These are phyloP conservation scores for Bathynomus jamesi DNA, from an alignment of 1,140 invertebrate genomes.

Conservation along the genomic window DNA sequence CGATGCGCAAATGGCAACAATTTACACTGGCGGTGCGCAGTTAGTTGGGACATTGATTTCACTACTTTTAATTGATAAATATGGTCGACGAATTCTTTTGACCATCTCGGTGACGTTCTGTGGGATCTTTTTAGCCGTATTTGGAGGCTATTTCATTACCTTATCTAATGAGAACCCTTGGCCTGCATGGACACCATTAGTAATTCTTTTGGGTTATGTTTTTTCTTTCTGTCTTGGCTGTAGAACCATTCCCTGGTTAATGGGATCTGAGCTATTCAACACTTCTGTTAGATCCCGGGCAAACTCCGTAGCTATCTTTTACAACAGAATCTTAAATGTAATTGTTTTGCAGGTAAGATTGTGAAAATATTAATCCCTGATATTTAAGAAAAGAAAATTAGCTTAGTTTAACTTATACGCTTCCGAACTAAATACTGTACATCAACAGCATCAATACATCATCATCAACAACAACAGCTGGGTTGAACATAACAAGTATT, in stretches of 20 bases:
- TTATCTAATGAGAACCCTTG: not conserved
- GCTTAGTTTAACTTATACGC: no score
- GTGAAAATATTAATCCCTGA: not conserved
- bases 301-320: slow-evolving; percentile 15
- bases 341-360: slow-evolving; percentile 18
- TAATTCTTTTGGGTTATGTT: slow-evolving; percentile 8
- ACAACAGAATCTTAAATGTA: slow-evolving; percentile 20
- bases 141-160: not conserved
- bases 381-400: not conserved
- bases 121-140: not conserved
- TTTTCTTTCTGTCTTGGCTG: slow-evolving; percentile 22
- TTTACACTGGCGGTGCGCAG: slow-evolving; percentile 19
- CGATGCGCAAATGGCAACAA: slow-evolving; percentile 10
- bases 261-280: slow-evolving; percentile 24
- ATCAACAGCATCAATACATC: no score
- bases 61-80: slow-evolving; percentile 12
- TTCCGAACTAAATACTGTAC: no score
- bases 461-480: no score
- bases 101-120: not conserved
- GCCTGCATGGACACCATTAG: slow-evolving; percentile 20
- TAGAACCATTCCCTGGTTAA: slow-evolving; percentile 20
- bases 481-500: no score
- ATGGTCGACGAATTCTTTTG: slow-evolving; percentile 19
- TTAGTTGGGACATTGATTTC: slow-evolving; percentile 11
- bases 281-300: slow-evolving; percentile 24